These are phyloP conservation scores for Sitobion miscanthi DNA, from an alignment of 1,140 invertebrate species.

Conservation along the genomic window DNA sequence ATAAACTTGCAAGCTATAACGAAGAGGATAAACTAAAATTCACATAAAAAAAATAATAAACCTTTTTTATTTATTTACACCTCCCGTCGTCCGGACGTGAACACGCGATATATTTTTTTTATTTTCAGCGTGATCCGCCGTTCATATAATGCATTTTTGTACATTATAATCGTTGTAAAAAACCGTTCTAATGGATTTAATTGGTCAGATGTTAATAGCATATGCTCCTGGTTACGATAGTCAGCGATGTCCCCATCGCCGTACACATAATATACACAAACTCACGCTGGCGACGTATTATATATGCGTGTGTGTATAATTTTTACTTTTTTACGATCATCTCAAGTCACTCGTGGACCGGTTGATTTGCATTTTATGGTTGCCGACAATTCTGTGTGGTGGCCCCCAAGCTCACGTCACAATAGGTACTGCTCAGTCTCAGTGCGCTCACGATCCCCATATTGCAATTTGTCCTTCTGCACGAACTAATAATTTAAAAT, in stretches of 20 bases:
- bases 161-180: constrained; percentile 27
- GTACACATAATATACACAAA: not conserved
- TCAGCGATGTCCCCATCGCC: not conserved
- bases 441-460: not conserved
- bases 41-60: constrained; percentile 34
- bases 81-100: not conserved
- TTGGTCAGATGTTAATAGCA: constrained; percentile 30
- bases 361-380: constrained; percentile 48
- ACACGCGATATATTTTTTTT: constrained; percentile 11
- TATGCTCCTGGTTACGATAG: constrained; percentile 18
- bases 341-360: constrained; percentile 28
- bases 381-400: not conserved
- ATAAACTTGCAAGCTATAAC: constrained; percentile 25
- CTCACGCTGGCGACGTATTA: not conserved
- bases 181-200: constrained; percentile 11
- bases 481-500: constrained; percentile 5
- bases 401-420: not conserved
- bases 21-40: not conserved
- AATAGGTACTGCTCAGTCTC: not conserved
- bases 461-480: constrained; percentile 44
- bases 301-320: not conserved
- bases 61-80: constrained; percentile 25
- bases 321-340: constrained; percentile 41
- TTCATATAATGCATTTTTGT: not conserved
- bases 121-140: not conserved